Evolutionary conservation across 2,888 invertebrate species (phyloP), one percentile per base, ranked within the genome.

Genomic region (Oxyteleia sp.): DNA sequence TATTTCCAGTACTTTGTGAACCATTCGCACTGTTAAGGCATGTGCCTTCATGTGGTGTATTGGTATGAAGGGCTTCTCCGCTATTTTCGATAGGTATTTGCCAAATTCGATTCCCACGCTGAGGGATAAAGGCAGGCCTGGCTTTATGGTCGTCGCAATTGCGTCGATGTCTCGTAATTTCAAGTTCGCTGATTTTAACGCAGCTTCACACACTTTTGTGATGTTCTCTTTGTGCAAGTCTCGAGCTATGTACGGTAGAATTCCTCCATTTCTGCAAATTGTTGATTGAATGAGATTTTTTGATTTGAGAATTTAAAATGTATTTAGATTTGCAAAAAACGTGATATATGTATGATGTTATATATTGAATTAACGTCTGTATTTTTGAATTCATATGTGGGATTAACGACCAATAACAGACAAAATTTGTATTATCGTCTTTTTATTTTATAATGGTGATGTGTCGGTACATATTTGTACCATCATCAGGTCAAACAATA

Each of bases 31-130:
- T 13, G 97, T 97, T 74, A 99, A 94, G 3, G 99, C 98, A 94
- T 99, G 99, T 0, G 99, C 99, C 94, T 99, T 97, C 99, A 99
- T 99, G 89, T 99, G 99, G 94, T 99, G 99, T 78, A 99, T 96
- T 0, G 99, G 98, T 91, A 99, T 97, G 84, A 99, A 94, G 0
- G 98, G 98, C 92, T 97, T 97, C 0, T 94, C 94, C 84, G 95
- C 94, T 64, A 94, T 94, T 86, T 94, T 94, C 16, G 96, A 95
- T 57, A 98, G 93, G 89, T 96, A 95, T 89, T 96, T 97, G 0
- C 97, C 98, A 95, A 97, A 97, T 85, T 96, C 95, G 47, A 96
- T 94, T 35, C 99, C 99, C 81, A 99, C 96, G 78, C 94, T 86
- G 66, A 99, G 94, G 72, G 98, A 98, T 66, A 97, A 89, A 0